These are phyloP conservation scores for Unio pictorum DNA, from an alignment of 2,888 invertebrate genomes.

Conservation along the genomic window DNA sequence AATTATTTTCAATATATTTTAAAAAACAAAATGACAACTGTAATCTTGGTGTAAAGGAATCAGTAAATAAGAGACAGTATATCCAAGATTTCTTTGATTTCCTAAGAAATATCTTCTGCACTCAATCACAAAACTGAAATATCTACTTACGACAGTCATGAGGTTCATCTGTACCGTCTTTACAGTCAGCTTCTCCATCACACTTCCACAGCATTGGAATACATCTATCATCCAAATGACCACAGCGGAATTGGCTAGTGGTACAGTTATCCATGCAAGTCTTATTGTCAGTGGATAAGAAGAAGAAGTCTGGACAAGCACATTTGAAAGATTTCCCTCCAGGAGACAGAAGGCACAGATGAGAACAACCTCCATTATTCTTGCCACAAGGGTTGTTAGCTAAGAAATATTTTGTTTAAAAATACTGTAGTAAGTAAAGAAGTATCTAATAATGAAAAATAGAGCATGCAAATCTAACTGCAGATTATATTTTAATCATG, in stretches of 20 bases:
- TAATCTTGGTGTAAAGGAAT: no score
- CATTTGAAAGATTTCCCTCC: conserved; percentile 82
- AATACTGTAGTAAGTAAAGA: not conserved
- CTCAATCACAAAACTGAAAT: no score
- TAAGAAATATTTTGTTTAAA: conserved; percentile 7
- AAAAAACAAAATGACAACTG: no score
- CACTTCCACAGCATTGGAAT: conserved; percentile 67
- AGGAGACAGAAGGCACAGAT: conserved; percentile 92
- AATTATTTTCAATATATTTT: no score
- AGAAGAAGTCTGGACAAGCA: conserved; percentile 95
- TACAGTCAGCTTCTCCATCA: conserved; percentile 68
- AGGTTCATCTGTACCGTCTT: conserved; percentile 67
- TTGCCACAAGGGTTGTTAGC: conserved; percentile 90
- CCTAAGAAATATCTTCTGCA: no score
- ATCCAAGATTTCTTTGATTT: no score
- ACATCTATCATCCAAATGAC: conserved; percentile 56
- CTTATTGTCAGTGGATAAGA: conserved; percentile 81
- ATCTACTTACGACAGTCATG: conserved; percentile 58
- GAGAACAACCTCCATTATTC: conserved; percentile 96
- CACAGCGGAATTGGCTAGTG: conserved; percentile 70
- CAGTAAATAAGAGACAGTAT: no score
- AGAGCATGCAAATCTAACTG: not conserved
- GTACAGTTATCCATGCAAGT: conserved; percentile 97
- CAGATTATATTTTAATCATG: no score
- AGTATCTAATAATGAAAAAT: not conserved